These are phyloP conservation scores for Rhyacophila evoluta DNA, from an alignment of 2,888 invertebrate genomes.

Conservation along the genomic window DNA sequence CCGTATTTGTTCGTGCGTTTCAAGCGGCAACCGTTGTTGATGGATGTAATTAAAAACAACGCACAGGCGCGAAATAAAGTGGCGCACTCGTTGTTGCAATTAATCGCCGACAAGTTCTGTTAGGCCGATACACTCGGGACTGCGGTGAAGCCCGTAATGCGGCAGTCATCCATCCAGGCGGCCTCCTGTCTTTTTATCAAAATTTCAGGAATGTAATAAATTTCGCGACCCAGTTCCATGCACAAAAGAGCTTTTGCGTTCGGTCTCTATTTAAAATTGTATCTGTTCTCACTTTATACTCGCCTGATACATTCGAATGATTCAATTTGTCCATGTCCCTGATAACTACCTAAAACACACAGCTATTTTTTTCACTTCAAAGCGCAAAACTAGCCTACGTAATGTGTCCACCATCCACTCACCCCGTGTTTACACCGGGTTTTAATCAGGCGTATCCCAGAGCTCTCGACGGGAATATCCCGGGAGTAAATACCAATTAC, in stretches of 20 bases:
- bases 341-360: no score
- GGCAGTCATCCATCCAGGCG: constrained; percentile 3
- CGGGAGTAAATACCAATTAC: no score
- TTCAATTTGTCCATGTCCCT: no score
- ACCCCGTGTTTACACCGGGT: no score
- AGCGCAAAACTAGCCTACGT: no score
- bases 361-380: no score
- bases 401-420: no score
- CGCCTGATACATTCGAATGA: background rate
- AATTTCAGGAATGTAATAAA: constrained; percentile 21
- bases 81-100: constrained; percentile 14
- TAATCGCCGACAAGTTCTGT: background rate
- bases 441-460: no score
- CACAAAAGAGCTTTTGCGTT: background rate
- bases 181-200: constrained; percentile 17
- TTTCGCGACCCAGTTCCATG: background rate
- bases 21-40: background rate
- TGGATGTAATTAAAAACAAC: constrained; percentile 24
- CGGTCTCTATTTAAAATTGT: background rate
- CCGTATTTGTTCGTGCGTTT: constrained; percentile 15
- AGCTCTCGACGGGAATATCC: no score
- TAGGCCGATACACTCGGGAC: constrained; percentile 8
- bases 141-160: constrained; percentile 13
- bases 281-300: background rate
- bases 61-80: constrained; percentile 18